phyloP scores from a whole-genome alignment of 2,888 invertebrate species.

The Brachynemurus nebulosus region DNA sequence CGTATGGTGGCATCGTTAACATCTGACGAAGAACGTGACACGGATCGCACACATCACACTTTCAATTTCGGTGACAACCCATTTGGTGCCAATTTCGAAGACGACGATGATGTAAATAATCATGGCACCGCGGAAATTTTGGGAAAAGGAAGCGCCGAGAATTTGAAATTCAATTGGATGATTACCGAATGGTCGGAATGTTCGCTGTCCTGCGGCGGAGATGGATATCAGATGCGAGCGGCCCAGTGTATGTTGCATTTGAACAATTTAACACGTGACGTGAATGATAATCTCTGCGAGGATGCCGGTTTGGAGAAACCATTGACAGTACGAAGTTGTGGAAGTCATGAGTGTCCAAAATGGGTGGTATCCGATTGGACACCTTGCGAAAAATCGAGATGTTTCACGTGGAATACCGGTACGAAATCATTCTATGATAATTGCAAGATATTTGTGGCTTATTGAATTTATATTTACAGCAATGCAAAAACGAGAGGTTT shows the following conservation, averaged over 20 bases:
- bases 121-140: conserved; percentile 24
- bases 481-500: conserved; percentile 55
- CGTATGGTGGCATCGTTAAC: conserved; percentile 41
- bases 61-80: conserved; percentile 34
- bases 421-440: conserved; percentile 11
- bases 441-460: too few species aligned
- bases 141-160: conserved; percentile 30
- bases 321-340: conserved; percentile 48
- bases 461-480: conserved; percentile 34
- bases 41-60: conserved; percentile 34
- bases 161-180: conserved; percentile 61
- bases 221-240: conserved; percentile 55
- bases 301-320: conserved; percentile 54
- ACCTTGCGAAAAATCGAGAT: conserved; percentile 54
- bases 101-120: conserved; percentile 27
- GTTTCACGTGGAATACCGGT: conserved; percentile 61
- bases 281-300: conserved; percentile 51
- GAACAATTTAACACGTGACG: conserved; percentile 40
- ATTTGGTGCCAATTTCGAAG: conserved; percentile 29
- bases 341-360: conserved; percentile 52
- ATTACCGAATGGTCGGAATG: conserved; percentile 78
- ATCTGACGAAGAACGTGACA: conserved; percentile 32
- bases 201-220: conserved; percentile 67
- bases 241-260: conserved; percentile 53
- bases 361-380: conserved; percentile 63